Base-by-base conservation (phyloP, 2,888 invertebrate species). In the Teleiodes luculella region DNA sequence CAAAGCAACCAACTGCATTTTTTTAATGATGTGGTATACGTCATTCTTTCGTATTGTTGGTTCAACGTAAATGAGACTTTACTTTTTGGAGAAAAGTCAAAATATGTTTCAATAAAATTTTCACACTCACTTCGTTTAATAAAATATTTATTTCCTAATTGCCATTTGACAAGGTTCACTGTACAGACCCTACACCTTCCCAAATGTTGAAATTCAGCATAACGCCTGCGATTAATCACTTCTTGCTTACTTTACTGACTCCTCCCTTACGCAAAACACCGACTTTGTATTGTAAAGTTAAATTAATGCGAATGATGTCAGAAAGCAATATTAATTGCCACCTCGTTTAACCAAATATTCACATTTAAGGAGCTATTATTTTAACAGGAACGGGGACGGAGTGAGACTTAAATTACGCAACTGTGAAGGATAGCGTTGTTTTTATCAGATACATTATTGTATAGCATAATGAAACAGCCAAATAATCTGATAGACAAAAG, bases 241-340 rank as follows among this genome's bases (percentile, higher is more conserved):
- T 63, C 57, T 62, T 62, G 59, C 60, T 62, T 60, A 57, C 59
- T n/a, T n/a, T n/a, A 53, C 55, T 64, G 63, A 61, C 61, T 62
- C 66, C 24, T 77, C 72, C 75, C 73, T 71, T 73, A 69, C 69
- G 72, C 70, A 71, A 76, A 76, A 77, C 63, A 74, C 73, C 73
- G 74, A 71, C 65, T 72, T 74, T 72, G 76, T 79, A 80, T 81
- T 82, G 81, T 82, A 78, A 76, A 78, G 76, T 77, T 72, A 76
- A 82, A 84, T 83, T 81, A 80, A 83, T 81, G 80, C 64, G 72
- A 68, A 70, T 68, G 64, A 74, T 71, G 76, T 73, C 77, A 75
- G 71, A 72, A 78, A 78, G 69, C 74, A 63, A 76, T 79, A 81
- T 82, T 78, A 82, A 80, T 83, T 76, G 76, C 74, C 63, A 64